phyloP scores from a whole-genome alignment of 2,888 invertebrate genomes.

The Caenorhabditis parvicauda region DNA sequence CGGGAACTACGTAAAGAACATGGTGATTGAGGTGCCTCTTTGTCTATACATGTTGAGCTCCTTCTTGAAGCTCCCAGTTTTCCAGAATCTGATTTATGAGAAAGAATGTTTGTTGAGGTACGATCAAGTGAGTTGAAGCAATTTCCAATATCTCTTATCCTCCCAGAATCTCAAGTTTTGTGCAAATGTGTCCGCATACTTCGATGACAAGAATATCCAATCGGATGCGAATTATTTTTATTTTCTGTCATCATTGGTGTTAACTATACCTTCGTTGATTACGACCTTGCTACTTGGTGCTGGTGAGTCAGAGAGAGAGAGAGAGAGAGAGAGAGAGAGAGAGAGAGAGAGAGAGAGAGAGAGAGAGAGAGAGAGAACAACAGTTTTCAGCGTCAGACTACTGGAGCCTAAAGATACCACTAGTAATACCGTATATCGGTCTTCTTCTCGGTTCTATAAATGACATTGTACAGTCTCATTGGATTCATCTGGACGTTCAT shows the following conservation, averaged over 20 bases:
- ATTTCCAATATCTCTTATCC: not conserved
- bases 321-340: too few species aligned
- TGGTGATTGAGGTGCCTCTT: constrained; percentile 63
- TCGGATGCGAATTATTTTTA: constrained; percentile 62
- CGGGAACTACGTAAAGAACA: constrained; percentile 3
- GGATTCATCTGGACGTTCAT: constrained; percentile 50
- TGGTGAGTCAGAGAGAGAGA: too few species aligned
- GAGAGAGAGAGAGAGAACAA: too few species aligned
- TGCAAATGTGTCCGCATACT: constrained; percentile 38
- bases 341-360: too few species aligned
- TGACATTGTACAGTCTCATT: constrained; percentile 61
- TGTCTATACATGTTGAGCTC: constrained; percentile 64
- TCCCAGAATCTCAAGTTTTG: constrained; percentile 42
- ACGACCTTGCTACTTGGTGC: constrained; percentile 62
- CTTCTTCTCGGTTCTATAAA: constrained; percentile 53
- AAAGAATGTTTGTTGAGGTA: constrained; percentile 60
- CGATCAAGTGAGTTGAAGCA: constrained; percentile 18
- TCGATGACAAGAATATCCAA: constrained; percentile 60
- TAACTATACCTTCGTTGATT: constrained; percentile 62
- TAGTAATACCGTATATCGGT: constrained; percentile 64
- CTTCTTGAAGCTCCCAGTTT: constrained; percentile 61
- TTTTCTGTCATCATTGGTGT: constrained; percentile 61
- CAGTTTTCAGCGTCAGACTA: constrained; percentile 60
- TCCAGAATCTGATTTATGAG: constrained; percentile 63
- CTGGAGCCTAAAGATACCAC: constrained; percentile 63